Conservation (phyloP, 1,140 invertebrate genomes). For the Drosophila pseudoananassae region DNA sequence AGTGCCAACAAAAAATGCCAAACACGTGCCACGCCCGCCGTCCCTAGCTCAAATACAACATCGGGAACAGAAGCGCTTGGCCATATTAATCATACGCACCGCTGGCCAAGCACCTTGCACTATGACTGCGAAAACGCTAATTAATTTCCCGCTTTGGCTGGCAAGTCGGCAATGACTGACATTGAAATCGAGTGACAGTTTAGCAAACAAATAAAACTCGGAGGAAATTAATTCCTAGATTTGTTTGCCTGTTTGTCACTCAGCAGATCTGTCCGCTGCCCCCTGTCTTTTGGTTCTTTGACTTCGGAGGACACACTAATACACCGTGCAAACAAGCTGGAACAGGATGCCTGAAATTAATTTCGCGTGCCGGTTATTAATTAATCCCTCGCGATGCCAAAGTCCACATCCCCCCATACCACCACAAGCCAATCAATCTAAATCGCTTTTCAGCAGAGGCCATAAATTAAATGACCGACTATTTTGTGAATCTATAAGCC, state of each 20-base stretch:
- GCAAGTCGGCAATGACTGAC: constrained; percentile 57
- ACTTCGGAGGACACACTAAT: background rate
- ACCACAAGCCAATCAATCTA: constrained; percentile 65
- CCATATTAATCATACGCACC: constrained; percentile 76
- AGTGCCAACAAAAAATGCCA: constrained; percentile 57
- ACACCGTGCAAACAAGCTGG: constrained; percentile 1
- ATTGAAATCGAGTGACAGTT: constrained; percentile 58
- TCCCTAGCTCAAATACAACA: constrained; percentile 9
- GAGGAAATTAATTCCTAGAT: constrained; percentile 68
- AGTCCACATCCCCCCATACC: too few species aligned
- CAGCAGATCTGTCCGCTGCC: constrained; percentile 9
- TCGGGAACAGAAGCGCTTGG: constrained; percentile 23
- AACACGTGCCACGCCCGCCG: constrained; percentile 43
- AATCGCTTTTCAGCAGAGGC: constrained; percentile 70
- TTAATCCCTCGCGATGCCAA: constrained; percentile 44
- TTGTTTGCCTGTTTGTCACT: constrained; percentile 29
- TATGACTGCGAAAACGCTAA: constrained; percentile 44
- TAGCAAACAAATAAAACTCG: constrained; percentile 15
- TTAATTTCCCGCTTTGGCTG: constrained; percentile 52
- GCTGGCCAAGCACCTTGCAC: constrained; percentile 21
- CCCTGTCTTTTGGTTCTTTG: constrained; percentile 52
- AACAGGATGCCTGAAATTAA: constrained; percentile 55
- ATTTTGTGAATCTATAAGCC: constrained; percentile 4
- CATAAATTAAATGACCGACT: constrained; percentile 54
- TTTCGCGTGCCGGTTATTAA: constrained; percentile 72